A percentile compares a stretch with the other conserved stretches of the same genome.
Evolutionary conservation across 2,113 vertebrate species (phyloP).

Genomic region (Aptenodytes forsteri): DNA sequence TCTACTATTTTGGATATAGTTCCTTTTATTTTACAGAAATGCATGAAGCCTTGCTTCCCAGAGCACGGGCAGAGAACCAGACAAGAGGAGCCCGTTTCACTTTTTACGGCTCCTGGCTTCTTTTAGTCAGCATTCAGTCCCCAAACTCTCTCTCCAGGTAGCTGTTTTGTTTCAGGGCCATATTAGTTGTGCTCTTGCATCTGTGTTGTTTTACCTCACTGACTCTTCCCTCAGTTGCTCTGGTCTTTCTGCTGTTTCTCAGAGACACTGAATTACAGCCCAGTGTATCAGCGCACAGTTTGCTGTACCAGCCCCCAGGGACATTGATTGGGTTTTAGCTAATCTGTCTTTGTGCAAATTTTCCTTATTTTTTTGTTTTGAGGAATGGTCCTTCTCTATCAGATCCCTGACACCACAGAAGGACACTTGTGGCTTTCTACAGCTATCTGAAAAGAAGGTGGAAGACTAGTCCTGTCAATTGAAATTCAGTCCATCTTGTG

Average conservation of each 20-base stretch:
- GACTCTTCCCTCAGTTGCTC: conserved; percentile 3
- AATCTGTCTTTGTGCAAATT: not conserved
- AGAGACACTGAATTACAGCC: conserved; percentile 11
- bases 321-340: not conserved
- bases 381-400: not conserved
- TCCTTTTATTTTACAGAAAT: not conserved
- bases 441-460: not conserved
- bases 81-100: conserved; percentile 11
- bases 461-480: not conserved
- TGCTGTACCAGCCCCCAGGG: not conserved
- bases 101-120: conserved; percentile 19
- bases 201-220: conserved; percentile 35
- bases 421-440: not conserved
- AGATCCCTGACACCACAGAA: not conserved
- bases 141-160: conserved; percentile 32
- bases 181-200: conserved; percentile 29
- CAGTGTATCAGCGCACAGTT: not conserved
- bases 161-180: conserved; percentile 39
- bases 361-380: not conserved
- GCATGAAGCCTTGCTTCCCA: not conserved
- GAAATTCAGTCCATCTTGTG: not conserved
- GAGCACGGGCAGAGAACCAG: not conserved
- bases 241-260: conserved; percentile 34
- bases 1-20: not conserved
- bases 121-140: conserved; percentile 26